These are phyloP conservation scores for Drosophila ficusphila DNA, from an alignment of 1,140 invertebrate genomes.

Conservation along the genomic window DNA sequence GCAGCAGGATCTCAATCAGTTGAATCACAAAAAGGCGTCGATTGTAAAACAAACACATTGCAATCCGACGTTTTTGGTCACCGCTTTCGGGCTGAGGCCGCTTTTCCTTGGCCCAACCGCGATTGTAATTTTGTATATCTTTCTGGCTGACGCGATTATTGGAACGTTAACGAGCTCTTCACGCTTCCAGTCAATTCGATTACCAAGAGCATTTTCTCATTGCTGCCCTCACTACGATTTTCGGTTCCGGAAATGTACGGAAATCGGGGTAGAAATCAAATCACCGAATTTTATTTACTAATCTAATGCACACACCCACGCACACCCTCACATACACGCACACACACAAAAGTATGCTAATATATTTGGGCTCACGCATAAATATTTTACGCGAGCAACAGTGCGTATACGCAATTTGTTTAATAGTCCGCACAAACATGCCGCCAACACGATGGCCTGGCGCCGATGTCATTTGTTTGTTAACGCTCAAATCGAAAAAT, in stretches of 20 bases:
- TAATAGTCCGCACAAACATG: constrained; percentile 63
- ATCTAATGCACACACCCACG: constrained; percentile 26
- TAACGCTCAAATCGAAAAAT: constrained; percentile 41
- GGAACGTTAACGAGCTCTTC: constrained; percentile 27
- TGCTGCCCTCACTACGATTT: constrained; percentile 14
- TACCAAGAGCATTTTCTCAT: constrained; percentile 36
- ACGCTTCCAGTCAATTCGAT: constrained; percentile 24
- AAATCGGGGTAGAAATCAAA: constrained; percentile 44
- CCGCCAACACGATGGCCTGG: constrained; percentile 61
- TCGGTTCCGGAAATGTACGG: constrained; percentile 21
- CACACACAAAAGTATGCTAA: constrained; percentile 72
- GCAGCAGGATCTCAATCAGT: constrained; percentile 74
- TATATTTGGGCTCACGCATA: constrained; percentile 64
- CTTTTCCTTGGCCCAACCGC: constrained; percentile 20
- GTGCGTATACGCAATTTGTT: constrained; percentile 77
- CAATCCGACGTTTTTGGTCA: constrained; percentile 60
- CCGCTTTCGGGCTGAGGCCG: constrained; percentile 19
- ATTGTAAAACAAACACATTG: constrained; percentile 81
- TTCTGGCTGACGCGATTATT: constrained; percentile 18
- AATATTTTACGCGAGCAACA: constrained; percentile 75
- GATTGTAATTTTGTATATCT: constrained; percentile 19
- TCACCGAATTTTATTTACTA: constrained; percentile 52
- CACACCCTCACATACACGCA: neutral
- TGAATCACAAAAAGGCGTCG: constrained; percentile 68
- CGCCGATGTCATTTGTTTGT: constrained; percentile 60